Evolutionary conservation across 1,140 invertebrate genomes (phyloP), one percentile per base, ranked within the genome.

Genomic region (Solenopsis fugax): DNA sequence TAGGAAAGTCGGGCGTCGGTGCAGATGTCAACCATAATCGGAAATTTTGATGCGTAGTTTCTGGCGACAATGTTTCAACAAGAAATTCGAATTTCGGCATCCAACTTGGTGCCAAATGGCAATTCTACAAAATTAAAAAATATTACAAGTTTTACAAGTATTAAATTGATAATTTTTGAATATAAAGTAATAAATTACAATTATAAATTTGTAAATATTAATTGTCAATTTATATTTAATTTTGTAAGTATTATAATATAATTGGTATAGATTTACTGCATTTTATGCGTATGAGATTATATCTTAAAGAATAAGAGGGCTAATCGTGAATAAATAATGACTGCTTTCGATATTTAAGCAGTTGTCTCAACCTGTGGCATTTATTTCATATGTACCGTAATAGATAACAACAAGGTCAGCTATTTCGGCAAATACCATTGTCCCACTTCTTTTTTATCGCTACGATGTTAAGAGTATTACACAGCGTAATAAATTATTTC

Each of bases 1-100:
- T 96, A 1, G 97, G 97, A 91, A 97, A 97, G 67, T 93, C 78
- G 0, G 95, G 92, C 0, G 96, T 97, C 0, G 97, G 97, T 56
- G 97, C 97, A 56, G 96, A 97, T 0, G 97, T 98, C 69, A 98
- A 93, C 97, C 97, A 98, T 4, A 97, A 93, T n/a, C 97, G 95
- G 92, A 97, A 97, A 67, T 96, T 95, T 60, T 95, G 92, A 90
- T 97, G 96, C 0, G 95, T 96, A 4, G 92, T 93, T 21, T 96
- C 95, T 0, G 95, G 90, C 6, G 94, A 91, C 6, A 97, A 93
- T 4, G 95, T 94, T 93, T 97, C 96, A 9, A 96, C 94, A 12
- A 97, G 87, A n/a, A 93, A 90, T 88, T 96, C 96, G 69, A 97
- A 88, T 21, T 93, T 91, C 3, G 96, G 96, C 97, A 98, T 97